Evolutionary conservation across 2,888 invertebrate species (phyloP).

Genomic region (Xanthostigma xanthostigma): DNA sequence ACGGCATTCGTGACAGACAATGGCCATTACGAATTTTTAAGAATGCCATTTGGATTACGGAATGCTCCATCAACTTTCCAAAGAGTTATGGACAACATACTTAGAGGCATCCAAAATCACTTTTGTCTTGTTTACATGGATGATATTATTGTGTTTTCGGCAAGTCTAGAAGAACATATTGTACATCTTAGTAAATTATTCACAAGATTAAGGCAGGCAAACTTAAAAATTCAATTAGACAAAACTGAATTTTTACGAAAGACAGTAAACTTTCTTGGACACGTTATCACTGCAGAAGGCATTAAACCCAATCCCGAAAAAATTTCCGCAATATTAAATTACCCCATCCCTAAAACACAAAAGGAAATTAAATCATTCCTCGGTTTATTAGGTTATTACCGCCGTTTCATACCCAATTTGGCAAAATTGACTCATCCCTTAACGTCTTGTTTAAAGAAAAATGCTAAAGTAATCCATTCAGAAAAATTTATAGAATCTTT

Average conservation of each 20-base stretch:
- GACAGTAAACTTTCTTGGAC: constrained; percentile 24
- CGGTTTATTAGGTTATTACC: constrained; percentile 6
- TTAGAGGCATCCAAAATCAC: constrained; percentile 7
- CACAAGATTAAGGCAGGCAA: constrained; percentile 12
- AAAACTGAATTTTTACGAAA: constrained; percentile 22
- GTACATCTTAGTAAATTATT: constrained; percentile 18
- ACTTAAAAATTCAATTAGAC: constrained; percentile 19
- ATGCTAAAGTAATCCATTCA: constrained; percentile 6
- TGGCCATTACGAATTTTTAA: constrained; percentile 16
- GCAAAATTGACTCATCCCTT: constrained; percentile 13
- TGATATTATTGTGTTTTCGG: constrained; percentile 15
- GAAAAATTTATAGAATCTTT: constrained; percentile 6
- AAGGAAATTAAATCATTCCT: constrained; percentile 19
- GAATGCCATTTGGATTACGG: constrained; percentile 16
- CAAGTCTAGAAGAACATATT: constrained; percentile 18
- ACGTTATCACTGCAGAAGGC: constrained; percentile 21
- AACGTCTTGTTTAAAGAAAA: constrained; percentile 10
- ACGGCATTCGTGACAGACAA: constrained; percentile 18
- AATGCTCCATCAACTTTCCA: constrained; percentile 5
- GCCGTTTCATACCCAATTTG: constrained; percentile 13
- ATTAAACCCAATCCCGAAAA: constrained; percentile 22
- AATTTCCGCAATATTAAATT: constrained; percentile 15
- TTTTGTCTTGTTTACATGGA: constrained; percentile 17
- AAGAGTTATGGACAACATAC: constrained; percentile 6
- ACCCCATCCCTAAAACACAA: constrained; percentile 17